Evolutionary conservation across 2,797 vertebrate genomes (phyloP).

Genomic region (Acridotheres tristis): DNA sequence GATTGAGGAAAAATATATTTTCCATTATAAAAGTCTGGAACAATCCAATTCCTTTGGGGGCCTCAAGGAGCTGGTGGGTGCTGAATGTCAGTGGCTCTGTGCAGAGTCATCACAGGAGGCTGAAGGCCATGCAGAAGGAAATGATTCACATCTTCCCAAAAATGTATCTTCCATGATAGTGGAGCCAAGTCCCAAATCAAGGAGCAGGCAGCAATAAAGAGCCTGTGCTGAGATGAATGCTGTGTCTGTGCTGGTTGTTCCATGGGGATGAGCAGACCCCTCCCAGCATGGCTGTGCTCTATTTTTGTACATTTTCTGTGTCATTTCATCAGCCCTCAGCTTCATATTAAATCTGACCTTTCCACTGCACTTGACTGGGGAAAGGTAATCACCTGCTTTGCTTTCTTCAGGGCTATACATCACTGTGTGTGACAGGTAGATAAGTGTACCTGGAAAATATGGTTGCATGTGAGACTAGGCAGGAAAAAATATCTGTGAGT

Average conservation of each 20-base stretch:
- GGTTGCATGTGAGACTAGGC: background rate
- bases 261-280: background rate
- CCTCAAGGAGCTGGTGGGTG: background rate
- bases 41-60: background rate
- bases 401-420: background rate
- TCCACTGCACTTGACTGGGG: background rate
- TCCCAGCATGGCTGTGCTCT: background rate
- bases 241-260: background rate
- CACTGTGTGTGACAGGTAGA: background rate
- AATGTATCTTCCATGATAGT: background rate
- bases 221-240: background rate
- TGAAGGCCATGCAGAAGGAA: background rate
- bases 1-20: background rate
- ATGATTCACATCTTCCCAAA: background rate
- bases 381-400: slow-evolving; percentile 14
- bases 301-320: slow-evolving; percentile 16
- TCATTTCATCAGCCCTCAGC: background rate
- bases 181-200: background rate
- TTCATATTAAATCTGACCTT: slow-evolving; percentile 54
- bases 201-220: background rate
- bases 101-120: background rate
- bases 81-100: background rate
- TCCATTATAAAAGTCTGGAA: background rate
- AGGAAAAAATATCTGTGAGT: background rate
- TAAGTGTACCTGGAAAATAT: background rate